Conservation (phyloP, 2,113 vertebrate species). For the Podarcis cretensis region DNA sequence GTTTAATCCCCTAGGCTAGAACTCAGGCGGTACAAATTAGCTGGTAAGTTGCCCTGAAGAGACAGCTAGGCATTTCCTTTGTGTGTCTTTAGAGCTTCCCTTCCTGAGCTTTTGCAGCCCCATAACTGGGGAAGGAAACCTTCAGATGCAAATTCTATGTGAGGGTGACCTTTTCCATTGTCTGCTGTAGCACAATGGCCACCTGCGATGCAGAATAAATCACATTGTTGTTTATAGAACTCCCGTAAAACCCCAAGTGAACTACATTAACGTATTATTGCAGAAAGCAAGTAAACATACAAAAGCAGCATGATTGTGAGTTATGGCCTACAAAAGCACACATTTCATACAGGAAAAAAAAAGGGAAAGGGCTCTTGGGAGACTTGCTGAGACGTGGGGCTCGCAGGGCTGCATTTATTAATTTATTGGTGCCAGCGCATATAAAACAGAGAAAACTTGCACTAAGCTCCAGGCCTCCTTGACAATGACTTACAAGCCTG, state of each 20-base stretch:
- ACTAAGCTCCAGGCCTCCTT: conserved; percentile 21
- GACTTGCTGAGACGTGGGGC: conserved; percentile 5
- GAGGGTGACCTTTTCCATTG: not conserved
- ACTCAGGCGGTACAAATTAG: not conserved
- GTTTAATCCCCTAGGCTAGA: not conserved
- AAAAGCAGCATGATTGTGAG: conserved; percentile 23
- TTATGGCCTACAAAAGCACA: conserved; percentile 1
- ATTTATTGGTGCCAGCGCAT: conserved; percentile 36
- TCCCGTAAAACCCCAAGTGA: conserved; percentile 6
- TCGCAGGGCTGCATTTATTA: not conserved
- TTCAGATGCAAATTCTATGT: not conserved
- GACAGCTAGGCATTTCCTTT: not conserved
- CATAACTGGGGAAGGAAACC: not conserved
- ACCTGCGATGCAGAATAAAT: not conserved
- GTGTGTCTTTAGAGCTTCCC: not conserved
- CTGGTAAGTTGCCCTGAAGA: not conserved
- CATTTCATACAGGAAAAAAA: conserved; percentile 19
- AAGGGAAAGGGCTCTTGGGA: conserved; percentile 6
- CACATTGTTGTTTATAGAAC: conserved; percentile 2
- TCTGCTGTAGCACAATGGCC: not conserved
- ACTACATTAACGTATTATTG: conserved; percentile 25
- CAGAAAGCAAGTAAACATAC: conserved; percentile 37
- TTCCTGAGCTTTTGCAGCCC: not conserved
- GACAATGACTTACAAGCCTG: not conserved
- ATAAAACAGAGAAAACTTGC: conserved; percentile 6